Conservation (phyloP, 2,888 invertebrate genomes). For the Caenorhabditis virilis region DNA sequence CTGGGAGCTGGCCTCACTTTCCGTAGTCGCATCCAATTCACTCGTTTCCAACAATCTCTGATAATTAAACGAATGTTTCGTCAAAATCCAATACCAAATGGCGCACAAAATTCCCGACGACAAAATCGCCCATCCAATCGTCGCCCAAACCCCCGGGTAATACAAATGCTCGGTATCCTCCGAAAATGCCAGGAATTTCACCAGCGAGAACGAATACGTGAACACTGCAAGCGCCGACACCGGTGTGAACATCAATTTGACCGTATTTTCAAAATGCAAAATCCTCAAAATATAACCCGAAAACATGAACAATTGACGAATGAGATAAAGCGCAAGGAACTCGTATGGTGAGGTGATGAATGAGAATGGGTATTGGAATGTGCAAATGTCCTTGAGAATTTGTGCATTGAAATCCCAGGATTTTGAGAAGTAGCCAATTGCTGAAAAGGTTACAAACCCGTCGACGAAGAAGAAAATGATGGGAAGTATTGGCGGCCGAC, state of each 20-base stretch:
- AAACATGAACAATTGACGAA: neutral
- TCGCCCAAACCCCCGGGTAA: slow-evolving; percentile 55
- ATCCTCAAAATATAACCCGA: neutral
- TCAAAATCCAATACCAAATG: slow-evolving; percentile 42
- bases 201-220: slow-evolving; percentile 47
- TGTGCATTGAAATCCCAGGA: no score
- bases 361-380: neutral
- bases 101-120: slow-evolving; percentile 18
- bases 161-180: slow-evolving; percentile 47
- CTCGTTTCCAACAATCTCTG: slow-evolving; percentile 24
- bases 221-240: slow-evolving; percentile 28
- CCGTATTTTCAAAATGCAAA: slow-evolving; percentile 7
- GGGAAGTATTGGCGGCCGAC: no score
- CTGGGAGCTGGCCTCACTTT: slow-evolving; percentile 1
- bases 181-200: slow-evolving; percentile 61
- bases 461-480: no score
- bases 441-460: no score
- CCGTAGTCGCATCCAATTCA: slow-evolving; percentile 2
- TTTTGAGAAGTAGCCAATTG: no score
- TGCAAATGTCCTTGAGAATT: no score
- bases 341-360: neutral
- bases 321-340: neutral
- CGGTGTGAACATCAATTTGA: slow-evolving; percentile 12
- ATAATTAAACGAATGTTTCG: slow-evolving; percentile 30
- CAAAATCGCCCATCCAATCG: slow-evolving; percentile 40